Evolutionary conservation across 2,113 vertebrate genomes (phyloP).

Genomic region (Casuarius casuarius): DNA sequence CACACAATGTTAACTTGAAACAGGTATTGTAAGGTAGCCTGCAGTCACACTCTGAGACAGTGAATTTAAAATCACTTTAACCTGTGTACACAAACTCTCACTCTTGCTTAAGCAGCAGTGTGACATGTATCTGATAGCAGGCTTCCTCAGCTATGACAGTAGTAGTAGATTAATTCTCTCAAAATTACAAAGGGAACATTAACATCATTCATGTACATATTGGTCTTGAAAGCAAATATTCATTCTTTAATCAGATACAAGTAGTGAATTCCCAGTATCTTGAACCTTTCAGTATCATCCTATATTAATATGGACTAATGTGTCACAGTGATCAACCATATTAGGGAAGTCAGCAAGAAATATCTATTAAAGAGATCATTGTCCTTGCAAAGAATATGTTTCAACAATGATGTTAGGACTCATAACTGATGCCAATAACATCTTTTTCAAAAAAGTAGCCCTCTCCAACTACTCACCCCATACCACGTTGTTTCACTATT

Average conservation of each 20-base stretch:
- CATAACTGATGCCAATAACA: not conserved
- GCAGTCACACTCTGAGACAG: not conserved
- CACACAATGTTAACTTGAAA: not conserved
- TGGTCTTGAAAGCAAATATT: not conserved
- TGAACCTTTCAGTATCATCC: not conserved
- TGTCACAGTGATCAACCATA: not conserved
- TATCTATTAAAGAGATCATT: not conserved
- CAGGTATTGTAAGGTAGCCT: not conserved
- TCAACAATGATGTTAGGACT: not conserved
- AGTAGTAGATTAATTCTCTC: not conserved
- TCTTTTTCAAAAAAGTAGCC: not conserved
- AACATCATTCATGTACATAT: not conserved
- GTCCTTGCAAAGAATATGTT: not conserved
- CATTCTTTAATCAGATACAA: not conserved
- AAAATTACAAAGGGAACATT: not conserved
- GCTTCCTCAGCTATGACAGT: not conserved
- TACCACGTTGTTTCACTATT: not conserved
- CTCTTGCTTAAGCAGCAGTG: not conserved
- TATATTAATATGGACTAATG: not conserved
- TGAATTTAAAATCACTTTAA: not conserved
- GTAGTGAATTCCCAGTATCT: not conserved
- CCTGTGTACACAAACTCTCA: not conserved
- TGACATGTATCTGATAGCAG: rapidly evolving
- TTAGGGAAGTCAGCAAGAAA: not conserved
- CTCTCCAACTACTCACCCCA: not conserved